Evolutionary conservation across 2,113 vertebrate genomes (phyloP), one percentile per base, ranked within the genome.

Genomic region (Polypterus senegalus): DNA sequence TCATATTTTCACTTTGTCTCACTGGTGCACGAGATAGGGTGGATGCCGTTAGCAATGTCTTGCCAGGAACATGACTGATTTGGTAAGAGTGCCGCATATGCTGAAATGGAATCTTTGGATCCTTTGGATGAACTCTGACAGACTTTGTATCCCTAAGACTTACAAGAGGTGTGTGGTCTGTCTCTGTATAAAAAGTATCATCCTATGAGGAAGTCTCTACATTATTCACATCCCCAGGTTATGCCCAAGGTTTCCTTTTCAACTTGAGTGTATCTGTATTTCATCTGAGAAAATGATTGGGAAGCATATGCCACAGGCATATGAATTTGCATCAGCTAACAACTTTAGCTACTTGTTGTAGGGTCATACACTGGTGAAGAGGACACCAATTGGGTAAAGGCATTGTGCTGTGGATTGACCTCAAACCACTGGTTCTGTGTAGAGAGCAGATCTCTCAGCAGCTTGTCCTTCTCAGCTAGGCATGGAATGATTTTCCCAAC

Each of bases 61-160:
- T 67, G 3, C 63, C 56, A 0, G 60, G 58, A 48, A 70, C 57
- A 57, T 62, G 62, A 2, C 53, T 59, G 3, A 67, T 61, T 4
- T 48, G 57, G 7, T 49, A 67, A 3, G 62, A 60, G 45, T 65
- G 67, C 3, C 44, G 6, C 49, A 61, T 60, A 10, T 52, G 57
- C 9, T 27, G 47, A 63, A 67, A 44, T 54, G 11, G 54, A 66
- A 67, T 2, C 9, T 7, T 47, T 67, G 58, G 5, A 69, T 69
- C 9, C 63, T 7, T 43, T 44, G 56, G 3, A 53, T 66, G 4
- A 63, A 3, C 3, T 8, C 49, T 57, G 63, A 63, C 11, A 59
- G 49, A 27, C 46, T 57, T 65, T 67, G 63, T 5, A 61, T 55
- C 52, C 66, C 62, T 48, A 65, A 70, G 57, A 48, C 65, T 62